Evolutionary conservation across 1,140 invertebrate genomes (phyloP).

Genomic region (Bombus polaris): DNA sequence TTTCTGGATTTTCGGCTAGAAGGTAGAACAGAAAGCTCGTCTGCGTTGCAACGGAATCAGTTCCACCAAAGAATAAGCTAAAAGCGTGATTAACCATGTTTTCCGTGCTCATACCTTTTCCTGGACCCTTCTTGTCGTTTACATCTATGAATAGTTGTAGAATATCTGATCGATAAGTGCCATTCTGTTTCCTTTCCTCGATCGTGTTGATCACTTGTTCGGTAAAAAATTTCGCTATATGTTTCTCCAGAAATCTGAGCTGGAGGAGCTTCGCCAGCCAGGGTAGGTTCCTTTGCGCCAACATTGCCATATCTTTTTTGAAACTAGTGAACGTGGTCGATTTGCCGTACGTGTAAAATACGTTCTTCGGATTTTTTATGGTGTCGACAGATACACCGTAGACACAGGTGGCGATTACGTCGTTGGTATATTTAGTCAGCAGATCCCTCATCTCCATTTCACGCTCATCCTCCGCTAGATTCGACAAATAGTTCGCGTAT

Average conservation of each 20-base stretch:
- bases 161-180: constrained; percentile 67
- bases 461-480: background rate
- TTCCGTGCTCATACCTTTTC: constrained; percentile 76
- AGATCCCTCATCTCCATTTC: constrained; percentile 33
- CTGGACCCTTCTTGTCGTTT: constrained; percentile 71
- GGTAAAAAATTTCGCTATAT: constrained; percentile 26
- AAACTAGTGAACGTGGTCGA: constrained; percentile 24
- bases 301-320: background rate
- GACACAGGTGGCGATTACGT: constrained; percentile 83
- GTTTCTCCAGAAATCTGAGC: constrained; percentile 4
- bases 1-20: constrained; percentile 83
- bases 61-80: constrained; percentile 83
- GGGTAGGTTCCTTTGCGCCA: constrained; percentile 13
- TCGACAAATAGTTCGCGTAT: constrained; percentile 66
- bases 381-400: constrained; percentile 46
- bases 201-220: constrained; percentile 11
- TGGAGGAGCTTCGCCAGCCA: background rate
- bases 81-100: constrained; percentile 82
- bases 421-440: constrained; percentile 83
- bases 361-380: constrained; percentile 82
- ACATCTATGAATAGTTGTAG: constrained; percentile 75
- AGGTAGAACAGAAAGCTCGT: constrained; percentile 80
- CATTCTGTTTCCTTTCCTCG: constrained; percentile 41
- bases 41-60: constrained; percentile 83
- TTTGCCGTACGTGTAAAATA: constrained; percentile 83